Conservation (phyloP, 2,113 vertebrate species). For the Potamarius usumacintae region DNA sequence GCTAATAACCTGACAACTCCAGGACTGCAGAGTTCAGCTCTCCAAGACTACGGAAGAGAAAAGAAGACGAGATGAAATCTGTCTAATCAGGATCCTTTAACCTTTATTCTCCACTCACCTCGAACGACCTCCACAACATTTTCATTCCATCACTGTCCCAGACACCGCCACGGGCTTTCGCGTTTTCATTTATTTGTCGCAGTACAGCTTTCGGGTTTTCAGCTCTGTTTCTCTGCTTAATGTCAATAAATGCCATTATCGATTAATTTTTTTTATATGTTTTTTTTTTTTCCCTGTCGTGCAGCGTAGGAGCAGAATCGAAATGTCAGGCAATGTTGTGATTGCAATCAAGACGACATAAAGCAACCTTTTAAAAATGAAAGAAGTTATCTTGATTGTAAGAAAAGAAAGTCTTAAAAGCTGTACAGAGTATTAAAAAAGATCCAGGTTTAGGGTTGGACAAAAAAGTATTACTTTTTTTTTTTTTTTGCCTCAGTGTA, state of each 20-base stretch:
- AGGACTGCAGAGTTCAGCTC: slow-evolving; percentile 13
- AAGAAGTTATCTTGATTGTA: slow-evolving; percentile 49
- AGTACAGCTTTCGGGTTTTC: slow-evolving; percentile 29
- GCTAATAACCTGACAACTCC: slow-evolving; percentile 35
- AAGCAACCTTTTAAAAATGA: slow-evolving; percentile 51
- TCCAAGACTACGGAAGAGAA: background rate
- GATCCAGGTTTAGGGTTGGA: background rate
- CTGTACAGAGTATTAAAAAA: background rate
- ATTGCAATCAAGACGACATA: slow-evolving; percentile 52
- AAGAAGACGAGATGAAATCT: slow-evolving; percentile 23
- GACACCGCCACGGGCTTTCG: slow-evolving; percentile 5
- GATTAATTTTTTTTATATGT: slow-evolving; percentile 52
- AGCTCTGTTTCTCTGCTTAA: slow-evolving; percentile 43
- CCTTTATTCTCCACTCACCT: slow-evolving; percentile 36
- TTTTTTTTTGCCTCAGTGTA: background rate
- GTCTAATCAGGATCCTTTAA: slow-evolving; percentile 48
- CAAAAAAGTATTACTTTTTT: background rate
- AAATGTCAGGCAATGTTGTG: slow-evolving; percentile 55
- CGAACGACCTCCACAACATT: slow-evolving; percentile 22
- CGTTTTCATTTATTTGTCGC: slow-evolving; percentile 31
- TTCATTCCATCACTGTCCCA: slow-evolving; percentile 36
- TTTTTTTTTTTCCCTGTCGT: background rate
- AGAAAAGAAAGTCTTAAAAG: slow-evolving; percentile 24
- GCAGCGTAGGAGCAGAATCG: slow-evolving; percentile 42
- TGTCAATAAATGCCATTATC: slow-evolving; percentile 60